These are phyloP conservation scores for Brachypodius melanocephalos DNA, from an alignment of 2,113 vertebrate species.

Conservation along the genomic window DNA sequence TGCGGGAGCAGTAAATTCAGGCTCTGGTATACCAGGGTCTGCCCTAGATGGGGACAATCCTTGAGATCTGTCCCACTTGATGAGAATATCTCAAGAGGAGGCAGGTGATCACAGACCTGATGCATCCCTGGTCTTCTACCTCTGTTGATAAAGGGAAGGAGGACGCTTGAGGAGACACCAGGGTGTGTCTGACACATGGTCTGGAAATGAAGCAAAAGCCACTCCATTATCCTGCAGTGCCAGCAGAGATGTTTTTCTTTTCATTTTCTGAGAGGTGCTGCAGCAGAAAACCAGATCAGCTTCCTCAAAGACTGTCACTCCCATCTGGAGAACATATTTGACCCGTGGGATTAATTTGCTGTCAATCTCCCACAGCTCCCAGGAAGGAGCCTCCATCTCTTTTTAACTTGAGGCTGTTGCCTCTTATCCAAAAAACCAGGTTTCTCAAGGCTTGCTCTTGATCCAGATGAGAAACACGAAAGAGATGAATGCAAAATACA, in stretches of 20 bases:
- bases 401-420: not conserved
- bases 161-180: not conserved
- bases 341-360: not conserved
- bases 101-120: not conserved
- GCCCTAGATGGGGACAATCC: not conserved
- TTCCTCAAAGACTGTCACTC: slow-evolving; percentile 26
- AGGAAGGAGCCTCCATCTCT: slow-evolving; percentile 5
- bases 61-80: not conserved
- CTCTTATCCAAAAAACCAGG: not conserved
- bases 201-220: slow-evolving; percentile 5
- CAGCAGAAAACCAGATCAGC: slow-evolving; percentile 37
- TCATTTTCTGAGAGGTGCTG: slow-evolving; percentile 42
- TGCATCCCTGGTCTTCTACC: not conserved
- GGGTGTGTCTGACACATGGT: not conserved
- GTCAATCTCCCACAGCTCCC: not conserved
- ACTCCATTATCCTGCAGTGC: not conserved
- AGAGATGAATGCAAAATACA: not conserved
- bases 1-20: not conserved
- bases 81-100: not conserved
- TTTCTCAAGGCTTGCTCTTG: not conserved
- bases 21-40: not conserved
- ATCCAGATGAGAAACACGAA: not conserved
- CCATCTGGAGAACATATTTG: slow-evolving; percentile 39
- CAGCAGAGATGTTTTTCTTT: not conserved
- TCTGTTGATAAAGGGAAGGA: not conserved